Conservation (phyloP, 2,888 invertebrate species). For the Eilema sororculum region DNA sequence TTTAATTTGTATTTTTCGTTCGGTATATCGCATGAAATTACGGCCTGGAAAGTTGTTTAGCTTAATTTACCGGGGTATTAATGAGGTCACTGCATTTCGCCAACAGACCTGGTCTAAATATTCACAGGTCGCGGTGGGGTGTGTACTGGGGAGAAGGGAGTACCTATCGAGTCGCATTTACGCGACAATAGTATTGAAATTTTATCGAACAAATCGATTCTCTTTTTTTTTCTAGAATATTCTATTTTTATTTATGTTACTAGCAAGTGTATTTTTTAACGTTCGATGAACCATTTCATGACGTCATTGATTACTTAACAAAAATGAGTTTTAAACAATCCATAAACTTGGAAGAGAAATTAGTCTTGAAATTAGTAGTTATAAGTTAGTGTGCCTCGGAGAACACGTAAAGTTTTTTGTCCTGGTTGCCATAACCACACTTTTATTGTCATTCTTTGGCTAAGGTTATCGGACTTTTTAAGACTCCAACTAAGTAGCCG, state of each 20-base stretch:
- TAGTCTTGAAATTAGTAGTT: too few relatives aligned
- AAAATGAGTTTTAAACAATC: neutral
- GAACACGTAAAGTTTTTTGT: too few relatives aligned
- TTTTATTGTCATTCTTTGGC: too few relatives aligned
- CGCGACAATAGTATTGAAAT: slow-evolving; percentile 49
- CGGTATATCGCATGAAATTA: slow-evolving; percentile 14
- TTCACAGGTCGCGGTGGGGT: slow-evolving; percentile 15
- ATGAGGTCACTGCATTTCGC: slow-evolving; percentile 27
- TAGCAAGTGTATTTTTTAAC: neutral
- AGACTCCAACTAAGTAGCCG: too few relatives aligned
- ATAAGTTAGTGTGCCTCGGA: too few relatives aligned
- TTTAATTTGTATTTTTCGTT: slow-evolving; percentile 9
- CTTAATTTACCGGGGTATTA: slow-evolving; percentile 27
- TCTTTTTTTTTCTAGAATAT: slow-evolving; percentile 20
- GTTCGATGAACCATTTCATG: neutral
- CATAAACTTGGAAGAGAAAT: neutral
- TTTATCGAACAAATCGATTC: slow-evolving; percentile 45
- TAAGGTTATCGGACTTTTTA: too few relatives aligned
- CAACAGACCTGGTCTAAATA: slow-evolving; percentile 32
- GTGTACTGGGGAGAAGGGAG: neutral
- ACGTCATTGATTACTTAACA: neutral
- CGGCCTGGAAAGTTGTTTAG: slow-evolving; percentile 27
- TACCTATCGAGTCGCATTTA: slow-evolving; percentile 36
- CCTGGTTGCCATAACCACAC: too few relatives aligned
- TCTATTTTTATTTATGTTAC: neutral